Percentiles rank a stretch among this genome's conserved stretches.
These are phyloP conservation scores for Adelosebastes latens DNA, from an alignment of 2,797 vertebrate species.

Conservation along the genomic window DNA sequence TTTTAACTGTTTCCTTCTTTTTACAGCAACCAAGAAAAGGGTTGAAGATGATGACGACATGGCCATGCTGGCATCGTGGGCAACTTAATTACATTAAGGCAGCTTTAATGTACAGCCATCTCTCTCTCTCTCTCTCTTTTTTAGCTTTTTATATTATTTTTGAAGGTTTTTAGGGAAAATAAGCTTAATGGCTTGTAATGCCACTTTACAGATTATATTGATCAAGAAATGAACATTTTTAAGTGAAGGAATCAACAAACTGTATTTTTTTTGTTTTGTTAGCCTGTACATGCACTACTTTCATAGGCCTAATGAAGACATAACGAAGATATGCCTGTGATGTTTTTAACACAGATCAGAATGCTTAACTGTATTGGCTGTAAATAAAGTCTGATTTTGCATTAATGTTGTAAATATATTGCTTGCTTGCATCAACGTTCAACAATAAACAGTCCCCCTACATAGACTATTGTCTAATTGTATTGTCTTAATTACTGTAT, in stretches of 20 bases:
- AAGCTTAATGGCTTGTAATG: not conserved
- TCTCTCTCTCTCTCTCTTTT: not conserved
- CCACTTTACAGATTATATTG: conserved; percentile 2
- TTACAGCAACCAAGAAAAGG: conserved; percentile 79
- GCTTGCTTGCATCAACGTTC: not conserved
- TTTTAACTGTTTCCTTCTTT: conserved; percentile 1
- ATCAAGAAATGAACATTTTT: not conserved
- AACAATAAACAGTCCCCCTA: conserved; percentile 31
- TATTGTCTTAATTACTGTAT: not conserved
- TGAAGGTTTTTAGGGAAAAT: not conserved
- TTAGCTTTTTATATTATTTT: conserved; percentile 25
- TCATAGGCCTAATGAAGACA: not conserved
- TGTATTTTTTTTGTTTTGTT: not conserved
- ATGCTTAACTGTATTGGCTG: conserved; percentile 31
- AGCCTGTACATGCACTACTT: not conserved
- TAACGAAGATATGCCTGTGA: not conserved
- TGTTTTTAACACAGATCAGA: not conserved
- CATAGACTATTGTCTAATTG: not conserved
- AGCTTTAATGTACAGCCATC: not conserved
- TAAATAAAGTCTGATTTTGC: conserved; percentile 59
- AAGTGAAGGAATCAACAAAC: conserved; percentile 48
- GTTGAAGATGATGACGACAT: conserved; percentile 84
- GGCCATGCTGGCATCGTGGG: conserved; percentile 80
- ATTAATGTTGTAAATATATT: conserved; percentile 58
- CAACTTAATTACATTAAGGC: conserved; percentile 46